Evolutionary conservation across 2,113 vertebrate species (phyloP), one percentile per base, ranked within the genome.

Genomic region (Halcyon malimbica): DNA sequence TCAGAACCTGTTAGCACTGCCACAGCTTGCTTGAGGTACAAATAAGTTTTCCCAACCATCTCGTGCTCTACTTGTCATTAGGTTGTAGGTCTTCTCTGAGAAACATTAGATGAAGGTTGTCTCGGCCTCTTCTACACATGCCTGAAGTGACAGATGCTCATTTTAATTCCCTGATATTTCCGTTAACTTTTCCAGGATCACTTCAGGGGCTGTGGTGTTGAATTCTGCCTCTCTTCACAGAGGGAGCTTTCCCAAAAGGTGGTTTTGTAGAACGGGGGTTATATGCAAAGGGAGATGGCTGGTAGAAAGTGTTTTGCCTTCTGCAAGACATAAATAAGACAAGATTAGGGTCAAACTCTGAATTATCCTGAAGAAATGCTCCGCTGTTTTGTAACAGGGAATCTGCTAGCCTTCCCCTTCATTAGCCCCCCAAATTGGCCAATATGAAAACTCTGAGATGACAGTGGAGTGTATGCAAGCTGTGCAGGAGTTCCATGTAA

Each of bases 401-500:
- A 19, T 48, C 64, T 59, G 50, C 37, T 33, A 9, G 5, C n/a
- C 14, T 39, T n/a, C 10, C 23, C 18, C 13, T 67, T 53, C 23
- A 12, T 44, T 37, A 81, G 50, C 16, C 17, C 64, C 39, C 26
- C 57, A 4, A 87, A 41, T n/a, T 13, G 76, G 35, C 28, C 13
- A 9, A 0, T 13, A 2, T n/a, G 28, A 25, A 51, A 64, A 9
- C 28, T 48, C 9, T 50, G 7, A 46, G 18, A 0, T 59, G 70
- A 1, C 37, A 25, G 24, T 25, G 83, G 63, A 21, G 25, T 5
- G 42, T 53, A 25, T 73, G 12, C 4, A 11, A 57, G 84, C 39
- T 65, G 63, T 82, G 81, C 3, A 0, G 20, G 50, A 31, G 25
- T 76, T n/a, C 2, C 9, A 2, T 3, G 1, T 15, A 4, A 11